Percentiles rank a stretch among this genome's conserved stretches.
Evolutionary conservation across 2,797 vertebrate genomes (phyloP).

Genomic region (Pelodytes ibericus): DNA sequence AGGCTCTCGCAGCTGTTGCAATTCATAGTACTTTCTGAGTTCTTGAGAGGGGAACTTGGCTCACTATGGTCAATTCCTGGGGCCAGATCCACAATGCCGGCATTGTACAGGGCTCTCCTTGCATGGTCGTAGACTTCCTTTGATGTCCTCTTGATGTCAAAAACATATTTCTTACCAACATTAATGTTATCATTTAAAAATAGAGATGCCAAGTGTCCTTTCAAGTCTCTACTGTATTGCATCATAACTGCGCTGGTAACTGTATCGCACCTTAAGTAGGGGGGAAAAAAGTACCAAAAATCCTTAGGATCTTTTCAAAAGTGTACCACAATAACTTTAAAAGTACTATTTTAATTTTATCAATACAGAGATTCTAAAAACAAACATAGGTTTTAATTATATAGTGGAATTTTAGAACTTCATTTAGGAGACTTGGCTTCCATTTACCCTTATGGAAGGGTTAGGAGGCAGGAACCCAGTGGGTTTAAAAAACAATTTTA

Average conservation of each 20-base stretch:
- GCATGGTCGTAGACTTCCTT: constrained; percentile 98
- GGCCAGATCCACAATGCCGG: constrained; percentile 87
- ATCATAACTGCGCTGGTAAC: constrained; percentile 97
- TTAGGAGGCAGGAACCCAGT: too few species aligned
- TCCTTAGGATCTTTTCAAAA: too few species aligned
- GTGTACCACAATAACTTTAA: too few species aligned
- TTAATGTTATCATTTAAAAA: constrained; percentile 98
- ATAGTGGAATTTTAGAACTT: too few species aligned
- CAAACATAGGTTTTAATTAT: too few species aligned
- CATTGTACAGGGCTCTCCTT: constrained; percentile 90
- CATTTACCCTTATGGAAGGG: too few species aligned
- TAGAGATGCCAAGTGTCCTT: constrained; percentile 94
- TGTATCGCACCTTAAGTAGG: constrained; percentile 85
- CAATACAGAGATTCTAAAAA: too few species aligned
- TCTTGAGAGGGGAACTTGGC: constrained; percentile 71
- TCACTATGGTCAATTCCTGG: constrained; percentile 74
- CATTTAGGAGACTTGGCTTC: too few species aligned
- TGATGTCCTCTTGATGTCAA: constrained; percentile 94
- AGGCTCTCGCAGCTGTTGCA: constrained; percentile 81
- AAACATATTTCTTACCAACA: constrained; percentile 96
- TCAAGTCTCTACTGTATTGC: constrained; percentile 98
- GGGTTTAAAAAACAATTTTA: too few species aligned
- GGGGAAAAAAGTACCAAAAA: too few species aligned
- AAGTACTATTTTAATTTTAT: too few species aligned
- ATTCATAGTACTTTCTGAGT: constrained; percentile 75